Conservation (phyloP, 2,113 vertebrate species). For the Oceanites oceanicus region DNA sequence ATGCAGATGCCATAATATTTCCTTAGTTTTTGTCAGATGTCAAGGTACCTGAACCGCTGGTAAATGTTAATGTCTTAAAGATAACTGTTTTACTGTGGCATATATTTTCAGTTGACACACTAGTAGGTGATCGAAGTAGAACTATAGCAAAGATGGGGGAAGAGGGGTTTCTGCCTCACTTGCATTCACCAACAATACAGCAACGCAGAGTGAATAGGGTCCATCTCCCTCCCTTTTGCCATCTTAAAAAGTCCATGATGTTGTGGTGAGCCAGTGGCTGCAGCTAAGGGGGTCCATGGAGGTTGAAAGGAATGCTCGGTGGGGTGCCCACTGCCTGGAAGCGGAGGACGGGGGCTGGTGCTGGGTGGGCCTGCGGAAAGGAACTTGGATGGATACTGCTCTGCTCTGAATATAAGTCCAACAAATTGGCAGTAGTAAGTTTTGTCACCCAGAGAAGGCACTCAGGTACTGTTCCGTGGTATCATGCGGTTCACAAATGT, state of each 20-base stretch:
- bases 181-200: neutral
- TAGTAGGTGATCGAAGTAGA: neutral
- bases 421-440: neutral
- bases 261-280: neutral
- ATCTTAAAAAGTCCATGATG: neutral
- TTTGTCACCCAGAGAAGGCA: constrained; percentile 31
- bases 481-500: constrained; percentile 18
- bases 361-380: neutral
- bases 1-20: constrained; percentile 30
- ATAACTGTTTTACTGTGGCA: neutral
- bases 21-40: constrained; percentile 19
- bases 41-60: neutral
- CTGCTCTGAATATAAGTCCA: neutral
- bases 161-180: neutral
- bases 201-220: neutral
- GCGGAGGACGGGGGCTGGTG: neutral
- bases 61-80: constrained; percentile 8
- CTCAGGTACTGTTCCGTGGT: neutral
- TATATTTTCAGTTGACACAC: neutral
- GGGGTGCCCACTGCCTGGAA: neutral
- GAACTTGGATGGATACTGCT: neutral
- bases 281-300: neutral
- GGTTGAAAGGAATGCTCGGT: neutral
- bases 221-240: neutral
- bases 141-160: neutral